A percentile compares a stretch with the other conserved stretches of the same genome.
Evolutionary conservation across 2,113 vertebrate species (phyloP).

Genomic region (Psettodes erumei): DNA sequence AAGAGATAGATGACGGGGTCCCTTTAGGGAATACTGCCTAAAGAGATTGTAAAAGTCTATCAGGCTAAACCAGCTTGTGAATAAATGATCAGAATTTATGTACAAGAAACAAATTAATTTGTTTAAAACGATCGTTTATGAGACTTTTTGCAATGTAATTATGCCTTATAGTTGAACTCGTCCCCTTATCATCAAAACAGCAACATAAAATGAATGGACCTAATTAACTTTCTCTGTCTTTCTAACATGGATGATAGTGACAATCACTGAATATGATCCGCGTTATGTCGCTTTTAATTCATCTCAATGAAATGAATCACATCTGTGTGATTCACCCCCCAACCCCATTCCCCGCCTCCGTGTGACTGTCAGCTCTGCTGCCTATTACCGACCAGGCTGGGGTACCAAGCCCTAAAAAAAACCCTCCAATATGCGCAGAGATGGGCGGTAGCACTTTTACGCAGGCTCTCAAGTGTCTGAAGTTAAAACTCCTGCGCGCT

Average conservation of each 20-base stretch:
- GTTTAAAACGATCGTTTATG: neutral
- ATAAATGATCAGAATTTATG: neutral
- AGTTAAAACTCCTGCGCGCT: conserved; percentile 83
- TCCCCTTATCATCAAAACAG: neutral
- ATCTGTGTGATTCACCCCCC: conserved; percentile 16
- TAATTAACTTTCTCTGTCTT: neutral
- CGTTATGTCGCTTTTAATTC: no score
- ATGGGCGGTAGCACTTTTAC: conserved; percentile 70
- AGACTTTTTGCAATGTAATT: no score
- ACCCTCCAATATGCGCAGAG: conserved; percentile 73
- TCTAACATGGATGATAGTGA: neutral
- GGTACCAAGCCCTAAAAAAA: conserved; percentile 41
- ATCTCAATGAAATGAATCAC: conserved; percentile 10
- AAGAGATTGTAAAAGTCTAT: conserved; percentile 9
- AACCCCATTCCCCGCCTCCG: neutral
- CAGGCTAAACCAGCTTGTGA: neutral
- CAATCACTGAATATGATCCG: no score
- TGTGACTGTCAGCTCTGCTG: conserved; percentile 45
- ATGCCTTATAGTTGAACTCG: no score
- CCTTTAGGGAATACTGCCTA: conserved; percentile 3
- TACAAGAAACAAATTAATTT: neutral
- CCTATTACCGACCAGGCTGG: conserved; percentile 48
- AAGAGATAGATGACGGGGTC: conserved; percentile 4
- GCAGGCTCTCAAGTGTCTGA: conserved; percentile 66
- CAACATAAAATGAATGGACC: neutral